phyloP scores from a whole-genome alignment of 2,888 invertebrate genomes.

The Drosophila nr. fundita region DNA sequence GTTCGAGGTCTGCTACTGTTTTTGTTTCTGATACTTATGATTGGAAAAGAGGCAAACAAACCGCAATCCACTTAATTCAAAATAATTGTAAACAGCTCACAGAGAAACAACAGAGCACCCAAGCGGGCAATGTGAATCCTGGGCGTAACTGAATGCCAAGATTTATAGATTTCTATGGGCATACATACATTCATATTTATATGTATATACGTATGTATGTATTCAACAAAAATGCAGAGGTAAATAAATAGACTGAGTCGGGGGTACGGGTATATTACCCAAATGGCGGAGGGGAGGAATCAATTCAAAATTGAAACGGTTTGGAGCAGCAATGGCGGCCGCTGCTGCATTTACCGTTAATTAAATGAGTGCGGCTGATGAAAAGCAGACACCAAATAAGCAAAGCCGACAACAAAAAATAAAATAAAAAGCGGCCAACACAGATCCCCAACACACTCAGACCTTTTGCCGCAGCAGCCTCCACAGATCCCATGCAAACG shows the following conservation, averaged over 20 bases:
- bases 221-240: constrained; percentile 34
- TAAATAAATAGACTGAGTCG: constrained; percentile 54
- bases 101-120: constrained; percentile 47
- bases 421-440: neutral
- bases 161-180: constrained; percentile 51
- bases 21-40: neutral
- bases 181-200: neutral
- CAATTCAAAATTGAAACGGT: constrained; percentile 16
- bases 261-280: constrained; percentile 28
- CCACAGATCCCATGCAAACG: constrained; percentile 14
- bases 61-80: constrained; percentile 62
- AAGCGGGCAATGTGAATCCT: constrained; percentile 57
- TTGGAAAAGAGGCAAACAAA: constrained; percentile 32
- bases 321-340: constrained; percentile 48
- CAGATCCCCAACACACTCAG: constrained; percentile 30
- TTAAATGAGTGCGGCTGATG: constrained; percentile 73
- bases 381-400: constrained; percentile 61
- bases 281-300: constrained; percentile 23
- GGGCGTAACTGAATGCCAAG: constrained; percentile 63
- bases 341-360: constrained; percentile 64
- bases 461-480: constrained; percentile 40
- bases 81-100: constrained; percentile 68
- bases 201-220: constrained; percentile 7
- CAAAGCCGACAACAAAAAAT: constrained; percentile 33
- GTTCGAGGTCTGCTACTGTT: neutral